These are phyloP conservation scores for Dysmachus trigonus DNA, from an alignment of 2,888 invertebrate species.

Conservation along the genomic window DNA sequence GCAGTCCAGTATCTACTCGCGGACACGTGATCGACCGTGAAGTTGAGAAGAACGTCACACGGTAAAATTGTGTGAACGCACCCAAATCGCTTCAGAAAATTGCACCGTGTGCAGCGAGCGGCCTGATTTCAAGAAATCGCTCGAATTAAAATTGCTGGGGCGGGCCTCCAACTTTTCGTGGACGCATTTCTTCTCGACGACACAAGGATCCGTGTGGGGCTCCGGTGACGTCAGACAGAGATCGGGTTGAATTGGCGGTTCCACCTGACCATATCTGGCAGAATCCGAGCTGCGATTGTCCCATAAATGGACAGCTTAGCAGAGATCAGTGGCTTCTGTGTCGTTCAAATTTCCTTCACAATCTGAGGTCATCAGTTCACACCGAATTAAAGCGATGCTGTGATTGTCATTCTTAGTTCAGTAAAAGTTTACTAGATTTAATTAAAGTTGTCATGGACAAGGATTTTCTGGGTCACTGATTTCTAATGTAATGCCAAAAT, in stretches of 20 bases:
- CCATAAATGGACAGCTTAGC: neutral
- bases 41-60: neutral
- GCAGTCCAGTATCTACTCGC: neutral
- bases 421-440: neutral
- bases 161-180: neutral
- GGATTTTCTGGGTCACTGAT: no score
- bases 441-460: neutral
- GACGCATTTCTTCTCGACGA: neutral
- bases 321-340: neutral
- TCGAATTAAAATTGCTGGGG: neutral
- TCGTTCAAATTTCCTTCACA: neutral
- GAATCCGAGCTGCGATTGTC: neutral
- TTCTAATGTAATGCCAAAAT: no score
- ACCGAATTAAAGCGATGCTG: no score
- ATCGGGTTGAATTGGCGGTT: neutral
- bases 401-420: neutral
- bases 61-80: neutral
- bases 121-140: neutral
- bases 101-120: neutral
- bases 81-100: neutral
- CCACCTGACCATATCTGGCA: neutral
- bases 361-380: neutral
- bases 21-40: neutral
- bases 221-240: neutral
- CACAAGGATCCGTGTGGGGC: neutral